phyloP scores from a whole-genome alignment of 1,140 invertebrate species.

The Ladona fulva region DNA sequence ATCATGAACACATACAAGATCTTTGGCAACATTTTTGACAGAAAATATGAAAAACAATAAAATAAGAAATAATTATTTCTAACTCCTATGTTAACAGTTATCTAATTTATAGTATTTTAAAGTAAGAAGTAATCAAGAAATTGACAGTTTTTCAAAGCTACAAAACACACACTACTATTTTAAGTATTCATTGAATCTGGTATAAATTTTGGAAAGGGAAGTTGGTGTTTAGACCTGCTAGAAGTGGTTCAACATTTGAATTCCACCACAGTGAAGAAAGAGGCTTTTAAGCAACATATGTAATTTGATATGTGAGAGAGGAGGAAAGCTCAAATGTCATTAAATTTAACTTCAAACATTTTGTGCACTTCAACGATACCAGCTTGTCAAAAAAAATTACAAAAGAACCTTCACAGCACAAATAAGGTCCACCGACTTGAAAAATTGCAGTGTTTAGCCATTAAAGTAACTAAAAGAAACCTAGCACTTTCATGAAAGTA shows the following conservation, averaged over 20 bases:
- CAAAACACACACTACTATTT: background rate
- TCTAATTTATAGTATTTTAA: background rate
- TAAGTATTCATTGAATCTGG: background rate
- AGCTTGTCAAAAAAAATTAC: background rate
- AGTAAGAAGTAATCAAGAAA: slow-evolving; percentile 3
- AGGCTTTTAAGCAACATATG: background rate
- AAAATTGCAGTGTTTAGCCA: background rate
- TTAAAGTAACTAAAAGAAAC: too few relatives aligned
- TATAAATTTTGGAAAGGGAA: background rate
- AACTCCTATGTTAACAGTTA: background rate
- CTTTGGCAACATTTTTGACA: background rate
- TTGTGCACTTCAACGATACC: background rate
- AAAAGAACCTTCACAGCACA: slow-evolving; percentile 10
- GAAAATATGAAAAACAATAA: background rate
- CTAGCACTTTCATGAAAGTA: too few relatives aligned
- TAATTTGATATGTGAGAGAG: slow-evolving; percentile 8
- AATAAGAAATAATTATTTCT: background rate
- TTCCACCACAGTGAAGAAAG: background rate
- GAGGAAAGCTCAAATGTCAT: slow-evolving; percentile 9
- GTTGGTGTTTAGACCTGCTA: background rate
- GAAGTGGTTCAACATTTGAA: background rate
- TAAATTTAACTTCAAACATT: slow-evolving; percentile 4
- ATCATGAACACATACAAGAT: background rate
- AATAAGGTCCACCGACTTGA: background rate
- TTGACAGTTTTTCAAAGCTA: slow-evolving; percentile 4